Base-by-base conservation (phyloP, 2,113 vertebrate genomes). In the Aegithalos caudatus region DNA sequence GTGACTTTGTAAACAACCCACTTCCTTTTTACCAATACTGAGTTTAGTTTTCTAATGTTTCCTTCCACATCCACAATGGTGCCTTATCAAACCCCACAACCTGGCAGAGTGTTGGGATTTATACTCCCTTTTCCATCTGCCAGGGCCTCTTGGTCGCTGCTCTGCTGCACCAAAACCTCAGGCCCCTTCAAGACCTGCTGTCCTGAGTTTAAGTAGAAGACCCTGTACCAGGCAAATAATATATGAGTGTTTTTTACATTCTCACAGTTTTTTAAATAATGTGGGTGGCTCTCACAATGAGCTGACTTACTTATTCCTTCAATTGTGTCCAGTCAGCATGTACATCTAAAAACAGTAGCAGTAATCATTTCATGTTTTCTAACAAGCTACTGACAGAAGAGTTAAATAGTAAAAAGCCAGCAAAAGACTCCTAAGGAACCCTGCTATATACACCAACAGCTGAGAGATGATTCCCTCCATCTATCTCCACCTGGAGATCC, bases 1-100 rank as follows among this genome's bases (percentile, higher is more conserved):
- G 86, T 25, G 50, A 67, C 80, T 96, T 71, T 57, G 56, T 90
- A 84, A 96, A 96, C 86, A 96, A 78, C 45, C 72, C 45, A 25
- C 70, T 96, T 96, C 88, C 86, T 84, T 92, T 70, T 42, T 21
- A 79, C 82, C 76, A 81, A 13, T n/a, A 58, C 60, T 3, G 42
- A 81, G 40, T 37, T 91, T 29, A 58, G 33, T 61, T 92, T 93
- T 60, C 62, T 64, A 69, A 33, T 1, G 21, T 66, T 94, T 94
- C 88, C 90, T 83, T 86, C 65, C 88, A 86, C 77, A 60, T 71
- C 64, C 73, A 77, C 71, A 62, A 24, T 4, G 6, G 48, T 74
- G 40, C 65, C 66, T 96, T 93, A 95, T 78, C 95, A 88, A 86
- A 42, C 27, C 44, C 65, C 91, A 50, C 31, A 29, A 4, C 58